Evolutionary conservation across 2,888 invertebrate genomes (phyloP), one percentile per base, ranked within the genome.

Genomic region (Atrina japonica): DNA sequence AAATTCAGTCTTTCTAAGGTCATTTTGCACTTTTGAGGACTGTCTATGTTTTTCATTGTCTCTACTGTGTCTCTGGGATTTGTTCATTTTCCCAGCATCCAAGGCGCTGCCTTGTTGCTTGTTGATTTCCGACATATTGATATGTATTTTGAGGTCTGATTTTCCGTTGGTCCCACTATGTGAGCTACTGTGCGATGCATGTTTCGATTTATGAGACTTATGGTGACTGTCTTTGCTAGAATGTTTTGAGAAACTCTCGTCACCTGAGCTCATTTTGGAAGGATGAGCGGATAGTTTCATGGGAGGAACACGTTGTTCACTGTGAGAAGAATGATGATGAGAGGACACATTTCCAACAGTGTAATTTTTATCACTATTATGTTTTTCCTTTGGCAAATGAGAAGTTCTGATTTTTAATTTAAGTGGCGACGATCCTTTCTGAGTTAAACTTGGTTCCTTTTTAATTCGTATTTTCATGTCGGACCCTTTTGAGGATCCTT

Each of bases 331-430:
- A 35, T 35, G 35, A 35, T 35, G 35, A 11, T 35, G 35, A 35
- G 35, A 35, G 35, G 35, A 35, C 5, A 11, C 5, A 11, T 11
- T 35, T 11, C 35, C 35, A 35, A 35, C 35, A 35, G 6, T 35
- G 11, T 35, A 35, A 21, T 59, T 65, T 11, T 68, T 65, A 9
- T 65, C 56, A 58, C 67, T 50, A 68, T 43, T 23, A 30, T 60
- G 68, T 35, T 49, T 47, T 18, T 72, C 65, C 47, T 73, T 60
- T 49, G 65, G 53, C 41, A 59, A 50, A 41, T 67, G 60, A 55
- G 63, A 47, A 52, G 77, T 80, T 68, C 75, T 81, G 27, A 84
- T 83, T 73, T 78, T 83, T 16, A 83, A 47, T 78, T 84, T 84
- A 7, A 84, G 67, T 7, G 84, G 83, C 7, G 84, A 80, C 40